These are phyloP conservation scores for Circaetus gallicus DNA, from an alignment of 2,113 vertebrate genomes.

Conservation along the genomic window DNA sequence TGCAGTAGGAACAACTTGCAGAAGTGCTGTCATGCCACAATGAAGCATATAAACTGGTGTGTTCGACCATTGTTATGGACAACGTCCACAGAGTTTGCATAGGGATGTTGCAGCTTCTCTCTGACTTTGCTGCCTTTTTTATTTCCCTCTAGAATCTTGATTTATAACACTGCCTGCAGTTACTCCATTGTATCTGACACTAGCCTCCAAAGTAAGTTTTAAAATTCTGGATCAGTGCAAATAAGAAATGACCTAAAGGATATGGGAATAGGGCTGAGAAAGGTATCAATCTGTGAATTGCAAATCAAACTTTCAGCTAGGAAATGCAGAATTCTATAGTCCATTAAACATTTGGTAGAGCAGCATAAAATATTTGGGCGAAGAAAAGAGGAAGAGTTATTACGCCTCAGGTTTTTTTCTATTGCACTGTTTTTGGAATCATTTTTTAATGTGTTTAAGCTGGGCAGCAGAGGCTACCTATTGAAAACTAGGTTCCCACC, in stretches of 20 bases:
- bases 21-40: neutral
- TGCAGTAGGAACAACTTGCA: neutral
- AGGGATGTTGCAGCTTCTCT: neutral
- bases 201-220: neutral
- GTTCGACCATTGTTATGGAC: neutral
- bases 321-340: neutral
- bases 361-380: neutral
- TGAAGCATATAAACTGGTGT: neutral
- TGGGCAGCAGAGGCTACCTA: neutral
- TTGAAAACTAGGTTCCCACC: neutral
- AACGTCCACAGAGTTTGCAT: neutral
- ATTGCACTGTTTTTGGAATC: neutral
- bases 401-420: neutral
- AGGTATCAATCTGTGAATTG: neutral
- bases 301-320: neutral
- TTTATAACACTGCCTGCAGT: neutral
- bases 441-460: neutral
- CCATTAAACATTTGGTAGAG: neutral
- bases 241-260: neutral
- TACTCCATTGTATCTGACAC: rapidly evolving
- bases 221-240: neutral
- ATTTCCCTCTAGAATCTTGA: neutral
- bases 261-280: neutral
- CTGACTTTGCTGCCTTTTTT: neutral
- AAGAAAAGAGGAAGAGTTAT: neutral